Percentiles rank a stretch among this genome's conserved stretches.
Evolutionary conservation across 2,113 vertebrate species (phyloP).

Genomic region (Boulengeromyrus knoepffleri): DNA sequence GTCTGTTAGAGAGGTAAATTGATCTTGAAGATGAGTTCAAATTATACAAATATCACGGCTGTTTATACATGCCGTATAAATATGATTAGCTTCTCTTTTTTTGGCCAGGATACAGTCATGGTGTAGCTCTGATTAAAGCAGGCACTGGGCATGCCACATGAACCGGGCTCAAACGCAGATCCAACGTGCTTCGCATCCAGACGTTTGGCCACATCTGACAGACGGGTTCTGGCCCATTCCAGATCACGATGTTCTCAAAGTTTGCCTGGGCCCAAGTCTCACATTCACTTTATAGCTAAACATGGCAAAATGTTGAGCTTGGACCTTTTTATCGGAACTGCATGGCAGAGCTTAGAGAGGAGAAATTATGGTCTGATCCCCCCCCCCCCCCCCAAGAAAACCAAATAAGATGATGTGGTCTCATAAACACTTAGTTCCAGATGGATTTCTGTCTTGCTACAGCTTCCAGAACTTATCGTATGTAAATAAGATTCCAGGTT

Average conservation of each 20-base stretch:
- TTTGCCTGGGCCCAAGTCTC: background rate
- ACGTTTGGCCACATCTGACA: background rate
- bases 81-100: background rate
- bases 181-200: background rate
- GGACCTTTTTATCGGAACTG: background rate
- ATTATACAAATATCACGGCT: background rate
- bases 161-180: background rate
- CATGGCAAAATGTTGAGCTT: background rate
- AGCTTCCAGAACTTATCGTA: background rate
- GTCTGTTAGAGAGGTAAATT: background rate
- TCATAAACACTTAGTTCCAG: background rate
- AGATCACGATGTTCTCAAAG: background rate
- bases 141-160: background rate
- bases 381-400: background rate
- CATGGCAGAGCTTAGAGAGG: conserved; percentile 11
- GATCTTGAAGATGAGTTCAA: background rate
- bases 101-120: background rate
- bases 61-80: background rate
- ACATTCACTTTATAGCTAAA: conserved; percentile 2
- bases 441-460: background rate
- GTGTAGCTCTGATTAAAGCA: background rate
- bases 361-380: background rate
- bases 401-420: conserved; percentile 23
- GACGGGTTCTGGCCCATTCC: background rate
- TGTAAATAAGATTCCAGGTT: background rate